Percentiles rank a stretch among this genome's conserved stretches.
phyloP scores from a whole-genome alignment of 2,888 invertebrate species.

The Labia minor region DNA sequence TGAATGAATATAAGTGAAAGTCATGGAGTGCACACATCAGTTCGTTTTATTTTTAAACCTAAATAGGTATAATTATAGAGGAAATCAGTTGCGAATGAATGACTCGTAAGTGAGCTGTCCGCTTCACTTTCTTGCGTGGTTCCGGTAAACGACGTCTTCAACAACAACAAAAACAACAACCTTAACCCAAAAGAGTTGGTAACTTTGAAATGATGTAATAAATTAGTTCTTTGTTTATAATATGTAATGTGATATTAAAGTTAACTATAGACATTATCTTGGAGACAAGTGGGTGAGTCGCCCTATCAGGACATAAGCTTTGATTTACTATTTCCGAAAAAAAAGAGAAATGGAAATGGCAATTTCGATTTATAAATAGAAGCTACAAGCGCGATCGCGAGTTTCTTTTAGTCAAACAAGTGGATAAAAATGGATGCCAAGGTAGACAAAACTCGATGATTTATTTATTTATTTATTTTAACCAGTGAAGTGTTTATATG shows the following conservation, averaged over 20 bases:
- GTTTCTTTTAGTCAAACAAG: background rate
- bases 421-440: background rate
- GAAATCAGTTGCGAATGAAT: background rate
- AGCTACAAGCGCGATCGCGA: background rate
- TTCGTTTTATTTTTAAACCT: too few relatives aligned
- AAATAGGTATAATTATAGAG: background rate
- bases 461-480: background rate
- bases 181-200: background rate
- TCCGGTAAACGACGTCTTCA: background rate
- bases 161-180: background rate
- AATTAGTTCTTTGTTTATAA: background rate
- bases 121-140: background rate
- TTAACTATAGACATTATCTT: conserved; percentile 4
- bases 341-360: too few relatives aligned
- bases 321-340: conserved; percentile 13
- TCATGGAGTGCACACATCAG: too few relatives aligned
- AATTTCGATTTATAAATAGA: background rate
- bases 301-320: background rate
- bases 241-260: background rate
- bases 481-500: too few relatives aligned
- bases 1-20: too few relatives aligned
- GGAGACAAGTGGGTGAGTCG: background rate
- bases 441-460: background rate
- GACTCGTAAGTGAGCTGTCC: background rate
- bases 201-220: conserved; percentile 3